Conservation (phyloP, 2,797 vertebrate species). For the Phrynocephalus guinanensis region DNA sequence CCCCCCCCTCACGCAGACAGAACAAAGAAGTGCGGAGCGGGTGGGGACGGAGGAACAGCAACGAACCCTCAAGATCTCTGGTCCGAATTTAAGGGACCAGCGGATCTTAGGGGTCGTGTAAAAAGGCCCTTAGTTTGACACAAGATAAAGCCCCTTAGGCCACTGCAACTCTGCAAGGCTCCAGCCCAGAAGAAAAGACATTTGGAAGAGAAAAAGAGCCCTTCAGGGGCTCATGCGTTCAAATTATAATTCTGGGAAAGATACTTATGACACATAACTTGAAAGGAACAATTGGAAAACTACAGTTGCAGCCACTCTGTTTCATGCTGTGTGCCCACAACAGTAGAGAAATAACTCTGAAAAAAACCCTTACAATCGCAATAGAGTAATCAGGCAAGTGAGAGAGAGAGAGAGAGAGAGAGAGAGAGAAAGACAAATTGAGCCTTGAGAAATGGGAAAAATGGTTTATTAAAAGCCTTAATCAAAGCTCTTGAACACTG, state of each 20-base stretch:
- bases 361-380: constrained; percentile 19
- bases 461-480: constrained; percentile 28
- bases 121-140: background rate
- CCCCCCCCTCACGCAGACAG: no score
- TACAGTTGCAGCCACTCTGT: constrained; percentile 15
- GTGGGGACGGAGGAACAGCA: no score
- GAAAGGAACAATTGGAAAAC: constrained; percentile 24
- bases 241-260: constrained; percentile 3
- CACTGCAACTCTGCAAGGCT: background rate
- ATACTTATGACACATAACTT: constrained; percentile 25
- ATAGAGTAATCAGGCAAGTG: constrained; percentile 29
- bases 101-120: no score
- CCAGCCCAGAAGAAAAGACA: background rate
- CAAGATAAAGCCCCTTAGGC: background rate
- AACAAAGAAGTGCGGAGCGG: no score
- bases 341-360: constrained; percentile 24
- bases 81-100: no score
- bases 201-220: background rate
- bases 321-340: constrained; percentile 21
- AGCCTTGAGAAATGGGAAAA: constrained; percentile 22
- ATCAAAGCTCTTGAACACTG: constrained; percentile 31
- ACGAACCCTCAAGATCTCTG: no score
- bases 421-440: background rate
- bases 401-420: background rate
- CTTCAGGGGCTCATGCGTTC: constrained; percentile 4